These are phyloP conservation scores for Morelia viridis DNA, from an alignment of 2,797 vertebrate genomes.

Conservation along the genomic window DNA sequence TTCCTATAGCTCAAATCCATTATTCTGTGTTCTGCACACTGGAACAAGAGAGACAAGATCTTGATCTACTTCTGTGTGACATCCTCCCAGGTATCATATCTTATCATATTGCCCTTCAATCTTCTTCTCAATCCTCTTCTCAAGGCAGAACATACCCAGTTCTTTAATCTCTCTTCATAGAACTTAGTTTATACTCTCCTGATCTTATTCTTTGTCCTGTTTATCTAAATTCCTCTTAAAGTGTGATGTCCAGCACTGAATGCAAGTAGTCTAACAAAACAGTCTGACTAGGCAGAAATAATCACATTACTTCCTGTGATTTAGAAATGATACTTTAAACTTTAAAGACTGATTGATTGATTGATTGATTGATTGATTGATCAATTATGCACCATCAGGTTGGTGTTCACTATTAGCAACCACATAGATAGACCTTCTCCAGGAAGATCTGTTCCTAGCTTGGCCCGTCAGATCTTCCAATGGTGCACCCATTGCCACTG, in stretches of 20 bases:
- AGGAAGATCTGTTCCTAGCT: not conserved
- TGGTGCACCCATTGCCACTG: not conserved
- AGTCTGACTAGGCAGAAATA: not conserved
- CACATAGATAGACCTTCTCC: not conserved
- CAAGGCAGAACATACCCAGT: too few species aligned
- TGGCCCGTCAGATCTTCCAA: not conserved
- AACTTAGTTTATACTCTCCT: too few species aligned
- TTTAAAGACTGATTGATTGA: not conserved
- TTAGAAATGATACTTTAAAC: not conserved
- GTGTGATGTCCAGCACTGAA: not conserved
- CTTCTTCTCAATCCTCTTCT: too few species aligned
- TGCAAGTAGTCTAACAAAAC: not conserved
- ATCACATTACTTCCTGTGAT: not conserved
- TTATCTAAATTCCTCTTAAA: not conserved
- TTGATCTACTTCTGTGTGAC: too few species aligned
- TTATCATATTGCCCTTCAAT: too few species aligned
- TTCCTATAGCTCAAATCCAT: too few species aligned
- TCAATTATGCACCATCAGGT: not conserved
- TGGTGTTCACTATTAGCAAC: not conserved
- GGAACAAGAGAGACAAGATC: too few species aligned
- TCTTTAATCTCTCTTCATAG: too few species aligned
- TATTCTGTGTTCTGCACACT: too few species aligned
- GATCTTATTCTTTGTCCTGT: too few species aligned
- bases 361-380: not conserved
- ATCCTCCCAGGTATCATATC: too few species aligned